Evolutionary conservation across 2,888 invertebrate species (phyloP).

Genomic region (Drosophila anceps): DNA sequence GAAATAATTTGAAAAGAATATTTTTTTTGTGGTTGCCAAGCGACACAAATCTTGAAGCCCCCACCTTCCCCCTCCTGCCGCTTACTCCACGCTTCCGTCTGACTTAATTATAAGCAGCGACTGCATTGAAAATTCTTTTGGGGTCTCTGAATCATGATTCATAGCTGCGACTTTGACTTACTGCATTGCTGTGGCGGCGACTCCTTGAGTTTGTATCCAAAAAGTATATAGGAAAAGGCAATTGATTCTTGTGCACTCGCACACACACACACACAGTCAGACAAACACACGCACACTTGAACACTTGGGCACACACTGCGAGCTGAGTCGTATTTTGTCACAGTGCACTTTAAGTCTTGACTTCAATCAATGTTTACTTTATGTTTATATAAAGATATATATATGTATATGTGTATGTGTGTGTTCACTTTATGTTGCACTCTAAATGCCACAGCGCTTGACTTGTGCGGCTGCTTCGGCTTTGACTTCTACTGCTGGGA

Average conservation of each 20-base stretch:
- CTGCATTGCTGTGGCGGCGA: conserved; percentile 63
- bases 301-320: conserved; percentile 14
- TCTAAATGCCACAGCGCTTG: conserved; percentile 59
- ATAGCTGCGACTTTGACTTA: conserved; percentile 60
- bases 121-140: conserved; percentile 36
- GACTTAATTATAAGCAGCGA: conserved; percentile 50
- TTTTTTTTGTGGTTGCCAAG: conserved; percentile 75
- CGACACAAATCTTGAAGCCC: conserved; percentile 47
- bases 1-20: conserved; percentile 74
- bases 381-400: background rate
- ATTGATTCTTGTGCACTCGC: conserved; percentile 8
- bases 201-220: conserved; percentile 28
- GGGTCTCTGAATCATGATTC: conserved; percentile 51
- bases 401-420: background rate
- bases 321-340: conserved; percentile 18
- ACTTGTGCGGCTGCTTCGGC: conserved; percentile 28
- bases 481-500: conserved; percentile 49
- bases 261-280: conserved; percentile 24
- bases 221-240: conserved; percentile 1
- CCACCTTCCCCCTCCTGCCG: background rate
- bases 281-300: conserved; percentile 6
- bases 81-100: background rate
- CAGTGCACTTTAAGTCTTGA: conserved; percentile 24
- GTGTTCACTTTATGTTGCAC: conserved; percentile 48
- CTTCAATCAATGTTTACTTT: conserved; percentile 4